A percentile compares a stretch with the other conserved stretches of the same genome.
Evolutionary conservation across 2,888 invertebrate genomes (phyloP).

Genomic region (Caenorhabditis uteleia): DNA sequence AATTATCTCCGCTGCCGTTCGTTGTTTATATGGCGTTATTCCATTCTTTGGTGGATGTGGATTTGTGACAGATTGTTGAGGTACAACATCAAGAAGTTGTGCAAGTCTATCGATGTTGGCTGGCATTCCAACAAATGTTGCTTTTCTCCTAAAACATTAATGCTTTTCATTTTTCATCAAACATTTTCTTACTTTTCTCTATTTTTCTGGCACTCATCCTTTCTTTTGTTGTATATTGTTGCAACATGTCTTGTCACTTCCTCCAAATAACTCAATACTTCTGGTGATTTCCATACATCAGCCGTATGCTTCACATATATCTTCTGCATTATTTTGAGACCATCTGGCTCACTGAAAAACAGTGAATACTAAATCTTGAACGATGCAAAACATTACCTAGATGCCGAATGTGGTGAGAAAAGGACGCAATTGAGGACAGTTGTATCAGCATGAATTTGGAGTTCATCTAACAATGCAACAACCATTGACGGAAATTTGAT

Average conservation of each 20-base stretch:
- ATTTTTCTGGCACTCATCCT: conserved; percentile 14
- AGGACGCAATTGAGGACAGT: conserved; percentile 48
- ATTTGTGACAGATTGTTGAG: conserved; percentile 28
- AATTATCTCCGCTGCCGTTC: too few species aligned
- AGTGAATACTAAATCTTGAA: background rate
- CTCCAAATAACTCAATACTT: conserved; percentile 81
- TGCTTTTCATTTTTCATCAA: too few species aligned
- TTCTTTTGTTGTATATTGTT: conserved; percentile 1
- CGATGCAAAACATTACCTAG: conserved; percentile 18
- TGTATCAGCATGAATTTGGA: conserved; percentile 55
- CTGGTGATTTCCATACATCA: conserved; percentile 80
- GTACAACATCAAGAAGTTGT: background rate
- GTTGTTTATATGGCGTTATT: too few species aligned
- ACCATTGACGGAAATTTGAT: conserved; percentile 84
- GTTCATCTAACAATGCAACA: conserved; percentile 75
- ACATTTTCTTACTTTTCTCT: background rate
- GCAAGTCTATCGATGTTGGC: background rate
- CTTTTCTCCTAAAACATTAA: too few species aligned
- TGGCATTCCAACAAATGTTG: background rate
- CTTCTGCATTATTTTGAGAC: conserved; percentile 78
- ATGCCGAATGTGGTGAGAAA: conserved; percentile 26
- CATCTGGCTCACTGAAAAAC: conserved; percentile 63
- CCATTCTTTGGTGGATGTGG: conserved; percentile 40
- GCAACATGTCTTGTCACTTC: conserved; percentile 70
- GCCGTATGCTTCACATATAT: conserved; percentile 79